Evolutionary conservation across 2,888 invertebrate species (phyloP), one percentile per base, ranked within the genome.

Genomic region (Lepas anatifera): DNA sequence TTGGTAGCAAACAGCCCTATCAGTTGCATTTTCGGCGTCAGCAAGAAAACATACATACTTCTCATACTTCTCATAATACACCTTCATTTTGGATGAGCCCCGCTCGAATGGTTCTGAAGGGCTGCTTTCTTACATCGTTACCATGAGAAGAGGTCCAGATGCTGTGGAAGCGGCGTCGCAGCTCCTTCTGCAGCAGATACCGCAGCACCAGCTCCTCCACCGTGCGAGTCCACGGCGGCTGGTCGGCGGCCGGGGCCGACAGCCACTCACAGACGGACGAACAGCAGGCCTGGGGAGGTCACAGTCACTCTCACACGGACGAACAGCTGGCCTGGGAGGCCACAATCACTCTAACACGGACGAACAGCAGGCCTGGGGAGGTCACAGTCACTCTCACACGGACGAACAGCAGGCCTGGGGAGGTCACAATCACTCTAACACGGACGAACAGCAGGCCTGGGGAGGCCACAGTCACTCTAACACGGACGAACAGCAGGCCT

Each of bases 171-270:
- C 83, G 80, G 35, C 77, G 77, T 70, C 87, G 80, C 32, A 88
- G 77, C 75, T 85, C 84, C 74, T 81, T 83, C 75, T 87, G 87
- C n/a, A 85, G 75, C 27, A 86, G 78, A 78, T 84, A 88, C 69
- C 83, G 77, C 22, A 85, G 76, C 10, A 74, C 69, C 29, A 71
- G 46, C 71, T 84, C 78, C 48, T 83, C 83, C 75, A 79, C 32
- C 16, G 29, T 32, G 1, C 16, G 18, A 16, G 32, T 13, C 58
- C 58, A 58, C 32, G 58, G 7, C 81, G 73, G 71, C 48, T 80
- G 78, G 27, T 75, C 76, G n/a, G 71, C 64, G 69, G 74, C 77
- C 18, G 75, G 74, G 8, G 68, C 73, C 1, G 71, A 72, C 50
- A 81, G 73, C 83, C 83, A 84, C 22, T 77, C 74, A 2, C 75